These are phyloP conservation scores for Phyllotreta striolata DNA, from an alignment of 2,888 invertebrate genomes.

Conservation along the genomic window DNA sequence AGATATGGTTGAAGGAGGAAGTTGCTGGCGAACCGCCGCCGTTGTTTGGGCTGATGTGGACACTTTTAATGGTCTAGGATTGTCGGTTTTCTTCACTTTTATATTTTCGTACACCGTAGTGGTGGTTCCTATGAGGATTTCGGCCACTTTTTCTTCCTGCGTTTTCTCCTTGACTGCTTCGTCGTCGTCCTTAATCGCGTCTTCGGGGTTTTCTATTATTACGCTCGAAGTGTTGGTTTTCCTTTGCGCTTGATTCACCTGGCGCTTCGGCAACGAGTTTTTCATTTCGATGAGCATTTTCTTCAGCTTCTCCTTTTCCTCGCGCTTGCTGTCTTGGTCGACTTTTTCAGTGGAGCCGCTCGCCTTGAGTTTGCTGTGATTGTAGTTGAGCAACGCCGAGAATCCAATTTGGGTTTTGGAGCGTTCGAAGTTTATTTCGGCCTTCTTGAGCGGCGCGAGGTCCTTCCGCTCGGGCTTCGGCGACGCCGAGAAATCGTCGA, in stretches of 20 bases:
- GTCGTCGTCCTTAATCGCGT: conserved; percentile 38
- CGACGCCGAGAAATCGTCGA: conserved; percentile 54
- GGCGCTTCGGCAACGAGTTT: conserved; percentile 72
- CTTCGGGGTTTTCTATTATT: conserved; percentile 56
- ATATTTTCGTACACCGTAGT: conserved; percentile 62
- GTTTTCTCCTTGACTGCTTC: conserved; percentile 45
- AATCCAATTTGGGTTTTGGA: conserved; percentile 60
- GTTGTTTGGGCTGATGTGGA: conserved; percentile 68
- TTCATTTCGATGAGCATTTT: conserved; percentile 82
- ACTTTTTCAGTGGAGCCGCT: conserved; percentile 44
- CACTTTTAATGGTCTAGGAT: conserved; percentile 62
- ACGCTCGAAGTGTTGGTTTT: conserved; percentile 54
- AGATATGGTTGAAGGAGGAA: conserved; percentile 41
- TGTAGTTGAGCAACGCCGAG: conserved; percentile 55
- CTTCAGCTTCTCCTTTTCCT: conserved; percentile 70
- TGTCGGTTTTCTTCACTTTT: conserved; percentile 57
- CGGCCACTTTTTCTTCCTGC: conserved; percentile 54
- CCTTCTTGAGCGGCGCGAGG: conserved; percentile 36
- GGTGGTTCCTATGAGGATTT: conserved; percentile 58
- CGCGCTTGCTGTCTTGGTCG: conserved; percentile 53
- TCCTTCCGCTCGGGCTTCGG: conserved; percentile 40
- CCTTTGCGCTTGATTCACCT: conserved; percentile 50
- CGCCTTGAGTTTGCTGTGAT: conserved; percentile 63
- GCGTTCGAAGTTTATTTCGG: conserved; percentile 54
- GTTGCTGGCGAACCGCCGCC: conserved; percentile 61